Conservation (phyloP, 2,888 invertebrate species). For the Noctua pronuba region DNA sequence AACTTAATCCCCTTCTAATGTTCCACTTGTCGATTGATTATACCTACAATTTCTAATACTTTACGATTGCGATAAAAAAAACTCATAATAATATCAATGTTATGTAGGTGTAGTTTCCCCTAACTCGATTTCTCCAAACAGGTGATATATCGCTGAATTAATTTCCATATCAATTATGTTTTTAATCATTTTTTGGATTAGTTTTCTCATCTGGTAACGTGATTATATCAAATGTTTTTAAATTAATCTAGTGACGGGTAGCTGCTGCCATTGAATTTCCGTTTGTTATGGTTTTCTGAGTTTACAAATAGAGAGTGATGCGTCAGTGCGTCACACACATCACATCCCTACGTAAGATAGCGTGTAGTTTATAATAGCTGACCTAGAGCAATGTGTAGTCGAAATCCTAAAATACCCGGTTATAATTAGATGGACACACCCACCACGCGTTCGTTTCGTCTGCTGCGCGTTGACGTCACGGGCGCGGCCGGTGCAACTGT, state of each 20-base stretch:
- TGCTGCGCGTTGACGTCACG: conserved; percentile 73
- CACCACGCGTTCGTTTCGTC: conserved; percentile 73
- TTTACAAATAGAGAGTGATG: conserved; percentile 55
- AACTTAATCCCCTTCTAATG: conserved; percentile 20
- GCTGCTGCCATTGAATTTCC: not conserved
- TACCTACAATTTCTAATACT: conserved; percentile 46
- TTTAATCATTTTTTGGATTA: conserved; percentile 40
- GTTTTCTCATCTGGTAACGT: conserved; percentile 51
- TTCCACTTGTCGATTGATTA: conserved; percentile 31
- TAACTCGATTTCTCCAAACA: conserved; percentile 56
- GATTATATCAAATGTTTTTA: conserved; percentile 24
- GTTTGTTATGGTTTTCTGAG: conserved; percentile 24
- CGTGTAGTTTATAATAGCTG: conserved; percentile 70
- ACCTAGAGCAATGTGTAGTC: conserved; percentile 74
- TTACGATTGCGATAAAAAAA: conserved; percentile 31
- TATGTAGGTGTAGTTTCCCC: conserved; percentile 29
- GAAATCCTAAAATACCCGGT: conserved; percentile 71
- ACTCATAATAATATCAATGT: conserved; percentile 23
- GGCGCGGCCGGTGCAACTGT: conserved; percentile 56
- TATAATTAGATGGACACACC: conserved; percentile 84
- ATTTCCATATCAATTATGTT: conserved; percentile 56
- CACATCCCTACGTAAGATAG: conserved; percentile 60
- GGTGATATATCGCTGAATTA: conserved; percentile 56
- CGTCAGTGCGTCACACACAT: conserved; percentile 25
- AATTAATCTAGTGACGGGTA: not conserved